Evolutionary conservation across 2,797 vertebrate species (phyloP).

Genomic region (Apogon talboti): DNA sequence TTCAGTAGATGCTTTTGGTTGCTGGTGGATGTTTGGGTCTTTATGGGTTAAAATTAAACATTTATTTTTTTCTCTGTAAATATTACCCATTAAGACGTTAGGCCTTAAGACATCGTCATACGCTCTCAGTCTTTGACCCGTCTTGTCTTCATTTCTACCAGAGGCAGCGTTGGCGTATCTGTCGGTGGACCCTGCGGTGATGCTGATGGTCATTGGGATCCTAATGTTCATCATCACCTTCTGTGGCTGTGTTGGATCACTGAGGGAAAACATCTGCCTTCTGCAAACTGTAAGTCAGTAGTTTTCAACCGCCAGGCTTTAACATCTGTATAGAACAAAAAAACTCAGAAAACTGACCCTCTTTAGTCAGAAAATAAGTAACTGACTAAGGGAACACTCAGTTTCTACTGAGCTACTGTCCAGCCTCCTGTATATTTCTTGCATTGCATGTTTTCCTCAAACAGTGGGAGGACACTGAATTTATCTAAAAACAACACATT

Average conservation of each 20-base stretch:
- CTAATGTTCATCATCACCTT: slow-evolving; percentile 96
- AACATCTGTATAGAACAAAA: not conserved
- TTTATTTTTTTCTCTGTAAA: too few species aligned
- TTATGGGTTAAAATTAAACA: too few species aligned
- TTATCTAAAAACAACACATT: not conserved
- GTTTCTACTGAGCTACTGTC: not conserved
- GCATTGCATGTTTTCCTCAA: not conserved
- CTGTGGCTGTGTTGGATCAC: slow-evolving; percentile 94
- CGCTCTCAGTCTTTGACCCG: not conserved
- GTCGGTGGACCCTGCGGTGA: slow-evolving; percentile 89
- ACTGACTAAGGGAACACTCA: not conserved
- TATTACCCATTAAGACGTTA: too few species aligned
- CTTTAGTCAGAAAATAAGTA: not conserved
- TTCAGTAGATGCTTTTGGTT: too few species aligned
- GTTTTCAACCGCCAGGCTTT: not conserved
- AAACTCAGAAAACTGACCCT: too few species aligned
- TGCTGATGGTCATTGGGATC: slow-evolving; percentile 89
- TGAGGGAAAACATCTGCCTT: slow-evolving; percentile 95
- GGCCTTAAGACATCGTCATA: too few species aligned
- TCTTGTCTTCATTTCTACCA: slow-evolving; percentile 42
- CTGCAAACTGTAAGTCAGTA: slow-evolving; percentile 86
- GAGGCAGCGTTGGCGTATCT: slow-evolving; percentile 89
- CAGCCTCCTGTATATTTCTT: not conserved
- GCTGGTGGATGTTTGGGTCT: too few species aligned
- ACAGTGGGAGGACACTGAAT: not conserved